These are phyloP conservation scores for Arctia plantaginis DNA, from an alignment of 2,888 invertebrate genomes.

Conservation along the genomic window DNA sequence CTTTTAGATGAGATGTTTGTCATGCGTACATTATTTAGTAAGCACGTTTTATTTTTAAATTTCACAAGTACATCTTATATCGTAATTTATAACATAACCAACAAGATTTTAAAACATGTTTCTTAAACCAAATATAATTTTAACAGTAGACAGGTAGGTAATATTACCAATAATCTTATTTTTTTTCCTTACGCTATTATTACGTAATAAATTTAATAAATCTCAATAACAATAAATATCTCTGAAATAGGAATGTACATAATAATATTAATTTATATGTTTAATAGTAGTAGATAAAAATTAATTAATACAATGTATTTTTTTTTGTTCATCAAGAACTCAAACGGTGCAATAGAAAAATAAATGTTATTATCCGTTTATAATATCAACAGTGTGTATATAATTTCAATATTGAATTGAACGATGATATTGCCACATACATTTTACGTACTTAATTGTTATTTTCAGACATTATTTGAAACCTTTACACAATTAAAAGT, in stretches of 20 bases:
- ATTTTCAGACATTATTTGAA: constrained; percentile 15
- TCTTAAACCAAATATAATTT: constrained; percentile 27
- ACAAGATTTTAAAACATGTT: constrained; percentile 9
- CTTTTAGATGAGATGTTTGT: not conserved
- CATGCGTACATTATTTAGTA: not conserved
- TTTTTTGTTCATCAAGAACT: constrained; percentile 52
- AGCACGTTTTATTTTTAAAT: constrained; percentile 2
- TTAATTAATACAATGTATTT: constrained; percentile 51
- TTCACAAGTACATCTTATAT: constrained; percentile 2
- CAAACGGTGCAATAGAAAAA: constrained; percentile 60
- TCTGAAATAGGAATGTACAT: constrained; percentile 61
- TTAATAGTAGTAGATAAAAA: constrained; percentile 28
- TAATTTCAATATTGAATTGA: constrained; percentile 49
- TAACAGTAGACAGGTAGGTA: constrained; percentile 17
- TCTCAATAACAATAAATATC: constrained; percentile 54
- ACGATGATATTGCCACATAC: constrained; percentile 47
- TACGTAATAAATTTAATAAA: constrained; percentile 48
- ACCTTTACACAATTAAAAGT: not conserved
- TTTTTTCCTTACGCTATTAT: constrained; percentile 34
- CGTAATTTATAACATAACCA: not conserved
- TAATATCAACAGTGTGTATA: constrained; percentile 46
- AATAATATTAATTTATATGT: constrained; percentile 47
- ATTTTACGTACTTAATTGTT: constrained; percentile 32
- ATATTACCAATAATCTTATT: constrained; percentile 24
- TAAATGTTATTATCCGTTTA: constrained; percentile 52